Conservation (phyloP, 2,888 invertebrate genomes). For the Philereme transversata region DNA sequence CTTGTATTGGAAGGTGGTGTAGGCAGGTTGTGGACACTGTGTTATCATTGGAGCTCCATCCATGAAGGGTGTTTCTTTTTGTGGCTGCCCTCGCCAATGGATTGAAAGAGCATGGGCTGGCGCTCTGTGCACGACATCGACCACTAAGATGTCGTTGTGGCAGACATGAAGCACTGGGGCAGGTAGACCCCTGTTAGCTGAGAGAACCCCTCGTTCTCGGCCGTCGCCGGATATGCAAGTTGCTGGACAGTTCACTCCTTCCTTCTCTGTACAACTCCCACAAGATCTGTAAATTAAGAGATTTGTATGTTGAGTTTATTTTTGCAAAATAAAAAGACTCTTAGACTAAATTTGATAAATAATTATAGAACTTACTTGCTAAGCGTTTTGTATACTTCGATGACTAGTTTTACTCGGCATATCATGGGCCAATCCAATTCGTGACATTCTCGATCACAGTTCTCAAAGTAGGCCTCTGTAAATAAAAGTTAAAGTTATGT, state of each 20-base stretch:
- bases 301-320: background rate
- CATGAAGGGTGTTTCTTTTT: constrained; percentile 88
- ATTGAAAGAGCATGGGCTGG: constrained; percentile 88
- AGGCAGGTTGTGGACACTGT: constrained; percentile 90
- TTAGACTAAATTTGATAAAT: background rate
- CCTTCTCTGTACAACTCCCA: constrained; percentile 85
- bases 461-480: constrained; percentile 89
- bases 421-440: constrained; percentile 91
- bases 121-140: constrained; percentile 89
- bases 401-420: constrained; percentile 89
- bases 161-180: constrained; percentile 87
- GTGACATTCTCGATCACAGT: constrained; percentile 90
- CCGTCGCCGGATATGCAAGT: constrained; percentile 88
- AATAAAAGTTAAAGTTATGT: constrained; percentile 46
- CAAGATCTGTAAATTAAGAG: constrained; percentile 80
- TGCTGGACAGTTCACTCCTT: constrained; percentile 82
- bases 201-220: constrained; percentile 84
- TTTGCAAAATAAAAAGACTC: background rate
- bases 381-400: constrained; percentile 89
- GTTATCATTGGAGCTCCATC: constrained; percentile 91
- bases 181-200: constrained; percentile 87
- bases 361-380: constrained; percentile 85
- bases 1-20: constrained; percentile 90
- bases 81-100: constrained; percentile 92
- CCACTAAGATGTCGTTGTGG: constrained; percentile 89